These are phyloP conservation scores for Coluber constrictor DNA, from an alignment of 2,797 vertebrate genomes.

Conservation along the genomic window DNA sequence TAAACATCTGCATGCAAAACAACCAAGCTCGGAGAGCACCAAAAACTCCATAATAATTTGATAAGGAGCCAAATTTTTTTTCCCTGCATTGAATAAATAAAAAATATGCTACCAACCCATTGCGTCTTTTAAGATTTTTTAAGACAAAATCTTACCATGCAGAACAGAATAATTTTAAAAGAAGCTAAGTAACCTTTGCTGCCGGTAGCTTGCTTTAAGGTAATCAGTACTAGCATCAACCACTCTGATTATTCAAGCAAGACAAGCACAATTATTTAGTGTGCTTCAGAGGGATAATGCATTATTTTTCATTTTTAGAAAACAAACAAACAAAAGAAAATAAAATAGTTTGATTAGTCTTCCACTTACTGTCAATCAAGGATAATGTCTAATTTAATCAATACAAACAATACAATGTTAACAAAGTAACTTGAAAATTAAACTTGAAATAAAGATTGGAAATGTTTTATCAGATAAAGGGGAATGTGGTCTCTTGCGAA, in stretches of 20 bases:
- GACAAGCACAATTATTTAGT: constrained; percentile 1
- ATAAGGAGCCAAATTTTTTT: not conserved
- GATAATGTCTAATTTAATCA: constrained; percentile 19
- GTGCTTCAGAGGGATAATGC: not conserved
- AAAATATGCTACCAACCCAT: not conserved
- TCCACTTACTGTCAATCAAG: constrained; percentile 24
- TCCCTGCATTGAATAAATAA: not conserved
- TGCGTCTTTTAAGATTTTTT: not conserved
- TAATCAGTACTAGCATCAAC: not conserved
- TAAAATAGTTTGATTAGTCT: constrained; percentile 20
- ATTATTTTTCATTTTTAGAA: constrained; percentile 14
- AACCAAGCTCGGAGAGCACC: not conserved
- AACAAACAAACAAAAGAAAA: not conserved
- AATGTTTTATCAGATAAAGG: not conserved
- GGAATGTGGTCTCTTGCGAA: not conserved
- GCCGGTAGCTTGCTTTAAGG: not conserved
- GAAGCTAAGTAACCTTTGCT: not conserved
- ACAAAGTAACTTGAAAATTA: constrained; percentile 15
- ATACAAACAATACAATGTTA: constrained; percentile 21
- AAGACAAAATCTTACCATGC: not conserved
- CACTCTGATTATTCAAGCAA: not conserved
- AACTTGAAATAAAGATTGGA: not conserved
- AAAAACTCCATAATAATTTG: not conserved
- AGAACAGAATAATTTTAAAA: not conserved
- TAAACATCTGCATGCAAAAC: not conserved